Base-by-base conservation (phyloP, 2,113 vertebrate species). In the Seriola rivoliana region DNA sequence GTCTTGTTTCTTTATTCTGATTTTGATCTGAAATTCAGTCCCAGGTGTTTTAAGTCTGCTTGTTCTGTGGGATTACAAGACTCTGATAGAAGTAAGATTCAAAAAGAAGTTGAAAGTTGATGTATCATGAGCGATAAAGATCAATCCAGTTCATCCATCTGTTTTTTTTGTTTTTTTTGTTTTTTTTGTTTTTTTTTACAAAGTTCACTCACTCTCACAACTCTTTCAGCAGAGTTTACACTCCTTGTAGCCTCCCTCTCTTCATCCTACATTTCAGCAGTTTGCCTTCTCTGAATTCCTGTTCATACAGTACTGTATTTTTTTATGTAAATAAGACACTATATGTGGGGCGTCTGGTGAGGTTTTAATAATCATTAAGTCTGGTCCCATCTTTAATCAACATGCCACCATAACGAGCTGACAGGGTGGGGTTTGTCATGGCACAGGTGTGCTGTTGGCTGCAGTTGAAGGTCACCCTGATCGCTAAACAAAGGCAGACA, bases 361-460 rank as follows among this genome's bases (percentile, higher is more conserved):
- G 55, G n/a, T 54, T 52, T 71, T 67, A 63, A 62, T 72, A 21
- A 69, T 74, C 48, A 0, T 67, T 65, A 13, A 19, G 36, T 42
- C 52, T 52, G 58, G 8, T 23, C 25, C 48, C 57, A 0, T 66
- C 78, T 73, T 11, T 79, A 67, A 80, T 80, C 66, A 85, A 32
- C 55, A 54, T 71, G 64, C 38, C 70, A 13, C 44, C 75, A 65
- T 13, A 23, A 63, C 48, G 0, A 36, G 36, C 80, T 57, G 80
- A 71, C 75, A 55, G 65, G 81, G 72, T 32, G 78, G 32, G 66
- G 66, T 62, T 44, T 81, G 82, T 87, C 77, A 17, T 36, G 77
- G 82, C 71, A 72, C 91, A 92, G 89, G 78, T 92, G 86, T 81
- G 81, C 73, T 55, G 80, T 32, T 21, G 71, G 78, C 91, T 80